phyloP scores from a whole-genome alignment of 1,140 invertebrate species.

The Drosophila cardini region DNA sequence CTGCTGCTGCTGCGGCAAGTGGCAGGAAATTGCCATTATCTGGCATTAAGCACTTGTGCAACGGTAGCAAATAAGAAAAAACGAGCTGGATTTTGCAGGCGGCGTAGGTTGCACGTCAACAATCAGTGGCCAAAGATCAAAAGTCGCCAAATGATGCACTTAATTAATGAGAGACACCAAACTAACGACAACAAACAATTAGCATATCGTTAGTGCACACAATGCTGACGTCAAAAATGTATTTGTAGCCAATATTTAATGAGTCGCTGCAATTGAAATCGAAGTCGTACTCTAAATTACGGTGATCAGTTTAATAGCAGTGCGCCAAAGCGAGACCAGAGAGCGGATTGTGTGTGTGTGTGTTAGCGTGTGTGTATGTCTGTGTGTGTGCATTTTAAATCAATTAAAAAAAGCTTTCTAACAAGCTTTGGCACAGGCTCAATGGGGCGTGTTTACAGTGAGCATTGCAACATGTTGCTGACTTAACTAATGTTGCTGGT shows the following conservation, averaged over 20 bases:
- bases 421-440: slow-evolving; percentile 32
- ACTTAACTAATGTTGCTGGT: slow-evolving; percentile 17
- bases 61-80: slow-evolving; percentile 35
- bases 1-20: slow-evolving; percentile 66
- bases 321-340: slow-evolving; percentile 56
- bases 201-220: slow-evolving; percentile 77
- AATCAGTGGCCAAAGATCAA: slow-evolving; percentile 64
- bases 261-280: slow-evolving; percentile 50
- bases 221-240: slow-evolving; percentile 72
- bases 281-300: slow-evolving; percentile 71
- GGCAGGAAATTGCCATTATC: slow-evolving; percentile 83
- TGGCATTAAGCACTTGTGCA: slow-evolving; percentile 81
- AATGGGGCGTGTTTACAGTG: slow-evolving; percentile 41
- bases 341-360: slow-evolving; percentile 1
- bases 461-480: slow-evolving; percentile 44
- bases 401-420: slow-evolving; percentile 58
- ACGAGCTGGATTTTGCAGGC: slow-evolving; percentile 22
- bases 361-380: neutral
- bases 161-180: slow-evolving; percentile 74
- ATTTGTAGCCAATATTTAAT: slow-evolving; percentile 62
- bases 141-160: slow-evolving; percentile 61
- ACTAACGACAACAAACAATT: slow-evolving; percentile 48
- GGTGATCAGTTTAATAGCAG: slow-evolving; percentile 80
- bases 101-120: slow-evolving; percentile 64
- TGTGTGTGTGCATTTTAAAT: slow-evolving; percentile 44